A percentile compares a stretch with the other conserved stretches of the same genome.
phyloP scores from a whole-genome alignment of 2,888 invertebrate species.

The Anthophora plumipes region DNA sequence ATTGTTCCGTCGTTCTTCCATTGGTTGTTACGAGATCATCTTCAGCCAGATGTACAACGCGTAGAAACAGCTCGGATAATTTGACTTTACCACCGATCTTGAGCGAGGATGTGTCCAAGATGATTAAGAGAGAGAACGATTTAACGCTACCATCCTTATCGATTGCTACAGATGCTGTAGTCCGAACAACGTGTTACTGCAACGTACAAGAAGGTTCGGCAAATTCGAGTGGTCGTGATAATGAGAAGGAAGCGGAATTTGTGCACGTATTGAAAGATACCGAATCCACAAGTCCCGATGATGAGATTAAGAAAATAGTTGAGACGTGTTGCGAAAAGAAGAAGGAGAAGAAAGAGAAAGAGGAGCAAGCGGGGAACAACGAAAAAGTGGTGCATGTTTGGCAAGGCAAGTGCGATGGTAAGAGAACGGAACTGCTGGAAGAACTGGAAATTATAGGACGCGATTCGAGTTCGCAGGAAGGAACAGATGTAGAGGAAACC shows the following conservation, averaged over 20 bases:
- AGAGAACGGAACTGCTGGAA: not conserved
- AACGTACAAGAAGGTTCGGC: not conserved
- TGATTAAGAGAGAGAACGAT: conserved; percentile 69
- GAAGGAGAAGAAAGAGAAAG: not conserved
- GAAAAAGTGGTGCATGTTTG: not conserved
- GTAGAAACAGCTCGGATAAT: conserved; percentile 45
- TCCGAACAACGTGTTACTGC: too few relatives aligned
- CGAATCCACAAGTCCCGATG: not conserved
- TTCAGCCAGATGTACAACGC: conserved; percentile 62
- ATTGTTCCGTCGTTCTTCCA: conserved; percentile 70
- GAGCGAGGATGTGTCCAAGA: conserved; percentile 74
- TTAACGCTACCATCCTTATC: conserved; percentile 77
- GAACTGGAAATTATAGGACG: not conserved
- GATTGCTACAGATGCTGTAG: not conserved
- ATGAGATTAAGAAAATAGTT: not conserved
- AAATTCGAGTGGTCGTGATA: not conserved
- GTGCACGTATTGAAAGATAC: too few relatives aligned
- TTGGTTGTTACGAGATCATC: conserved; percentile 74
- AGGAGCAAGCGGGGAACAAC: not conserved
- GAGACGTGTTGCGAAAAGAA: not conserved
- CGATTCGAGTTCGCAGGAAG: not conserved
- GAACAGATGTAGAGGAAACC: conserved; percentile 64
- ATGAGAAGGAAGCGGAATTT: conserved; percentile 31
- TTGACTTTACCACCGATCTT: conserved; percentile 79
- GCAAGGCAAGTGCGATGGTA: not conserved